Base-by-base conservation (phyloP, 2,888 invertebrate genomes). In the Polydrusus cervinus region DNA sequence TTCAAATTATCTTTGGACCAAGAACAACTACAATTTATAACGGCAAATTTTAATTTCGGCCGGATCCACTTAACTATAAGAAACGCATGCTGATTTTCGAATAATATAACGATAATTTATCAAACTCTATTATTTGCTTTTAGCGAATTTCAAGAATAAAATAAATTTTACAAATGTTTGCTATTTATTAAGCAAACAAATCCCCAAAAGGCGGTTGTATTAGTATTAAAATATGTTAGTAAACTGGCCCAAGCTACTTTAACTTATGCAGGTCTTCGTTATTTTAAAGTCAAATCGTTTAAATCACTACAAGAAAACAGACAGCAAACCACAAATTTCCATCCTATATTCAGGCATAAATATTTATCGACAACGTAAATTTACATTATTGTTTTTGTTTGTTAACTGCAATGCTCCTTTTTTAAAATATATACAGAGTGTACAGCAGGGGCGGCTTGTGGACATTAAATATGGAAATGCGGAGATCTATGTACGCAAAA, bases 221-320 rank as follows among this genome's bases (percentile, higher is more conserved):
- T 62, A 47, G 43, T 45, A 62, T 47, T 11, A 20, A 20, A n/a
- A 62, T 45, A 45, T 45, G 25, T 45, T 62, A 62, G 62, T 45
- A 45, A 45, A 62, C 62, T 47, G 16, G 45, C 62, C 45, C 10
- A 43, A 62, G 62, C 45, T 62, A 30, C 62, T 62, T 47, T 47
- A 30, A 62, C 47, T 62, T 62, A 62, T 60, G 38, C 57, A 38
- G 57, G 57, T 3, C 38, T 60, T 11, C 3, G 62, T 34, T 47
- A 49, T 65, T 65, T 65, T 13, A 51, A 65, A 65, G 65, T 65
- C 65, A 65, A 65, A 65, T 65, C 30, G 65, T 25, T 30, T 62
- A 51, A 49, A 65, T 49, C 65, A 38, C 49, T 65, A 49, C 34
- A 49, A 20, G 43, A 65, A 65, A 65, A 49, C 14, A 13, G 65